Conservation (phyloP, 2,113 vertebrate genomes). For the Prietella phreatophila region DNA sequence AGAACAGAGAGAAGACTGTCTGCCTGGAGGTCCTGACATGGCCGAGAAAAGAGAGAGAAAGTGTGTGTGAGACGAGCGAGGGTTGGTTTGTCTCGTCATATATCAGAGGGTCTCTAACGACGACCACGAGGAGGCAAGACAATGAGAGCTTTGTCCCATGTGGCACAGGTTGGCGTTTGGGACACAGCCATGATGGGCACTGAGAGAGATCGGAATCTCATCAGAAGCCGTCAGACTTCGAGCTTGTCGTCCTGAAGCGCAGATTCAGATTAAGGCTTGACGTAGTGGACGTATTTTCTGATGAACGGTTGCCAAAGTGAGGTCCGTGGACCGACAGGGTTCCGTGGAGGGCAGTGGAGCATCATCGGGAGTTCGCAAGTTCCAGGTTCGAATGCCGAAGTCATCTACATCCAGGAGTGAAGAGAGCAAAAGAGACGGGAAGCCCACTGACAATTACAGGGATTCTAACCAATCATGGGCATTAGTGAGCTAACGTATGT, state of each 20-base stretch:
- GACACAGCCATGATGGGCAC: not conserved
- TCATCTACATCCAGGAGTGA: too few relatives aligned
- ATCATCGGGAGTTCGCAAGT: not conserved
- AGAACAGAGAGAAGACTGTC: slow-evolving; percentile 43
- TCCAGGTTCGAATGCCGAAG: not conserved
- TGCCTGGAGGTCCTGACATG: slow-evolving; percentile 31
- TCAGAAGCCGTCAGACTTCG: not conserved
- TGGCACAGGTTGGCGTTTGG: slow-evolving; percentile 13
- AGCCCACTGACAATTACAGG: not conserved
- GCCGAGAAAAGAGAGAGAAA: slow-evolving; percentile 11
- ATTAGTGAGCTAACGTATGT: not conserved
- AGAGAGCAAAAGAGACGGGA: not conserved
- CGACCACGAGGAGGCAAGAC: slow-evolving; percentile 5
- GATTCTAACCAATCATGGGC: not conserved
- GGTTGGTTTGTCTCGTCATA: slow-evolving; percentile 24
- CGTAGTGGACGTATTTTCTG: not conserved
- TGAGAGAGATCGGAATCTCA: not conserved
- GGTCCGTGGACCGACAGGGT: not conserved
- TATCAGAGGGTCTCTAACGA: slow-evolving; percentile 28
- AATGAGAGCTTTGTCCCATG: slow-evolving; percentile 48
- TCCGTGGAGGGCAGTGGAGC: not conserved
- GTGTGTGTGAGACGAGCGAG: slow-evolving; percentile 29
- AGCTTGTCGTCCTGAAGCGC: not conserved
- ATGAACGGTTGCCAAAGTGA: not conserved
- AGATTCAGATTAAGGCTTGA: slow-evolving; percentile 1